Evolutionary conservation across 2,888 invertebrate species (phyloP).

Genomic region (Cephus spinipes): DNA sequence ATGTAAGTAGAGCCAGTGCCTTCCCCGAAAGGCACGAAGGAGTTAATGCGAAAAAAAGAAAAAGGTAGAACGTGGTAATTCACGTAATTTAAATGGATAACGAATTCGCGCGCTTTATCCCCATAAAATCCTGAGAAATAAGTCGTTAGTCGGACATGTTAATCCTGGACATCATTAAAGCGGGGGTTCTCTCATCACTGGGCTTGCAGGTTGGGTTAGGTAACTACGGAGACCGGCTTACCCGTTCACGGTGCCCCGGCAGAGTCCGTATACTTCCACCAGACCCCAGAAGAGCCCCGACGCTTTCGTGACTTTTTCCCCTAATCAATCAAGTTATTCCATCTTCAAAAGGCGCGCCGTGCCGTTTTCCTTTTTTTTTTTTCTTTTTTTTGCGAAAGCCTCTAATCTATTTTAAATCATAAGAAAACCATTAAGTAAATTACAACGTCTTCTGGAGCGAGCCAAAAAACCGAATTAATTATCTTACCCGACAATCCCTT

Average conservation of each 20-base stretch:
- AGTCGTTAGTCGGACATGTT: conserved; percentile 50
- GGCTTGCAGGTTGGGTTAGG: conserved; percentile 2
- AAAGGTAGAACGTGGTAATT: conserved; percentile 6
- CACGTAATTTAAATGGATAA: not conserved
- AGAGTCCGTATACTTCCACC: not conserved
- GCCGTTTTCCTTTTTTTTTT: conserved; percentile 13
- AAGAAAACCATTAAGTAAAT: conserved; percentile 42
- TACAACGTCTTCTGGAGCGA: conserved; percentile 18
- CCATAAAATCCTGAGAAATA: conserved; percentile 19
- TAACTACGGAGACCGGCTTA: conserved; percentile 31
- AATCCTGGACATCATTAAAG: conserved; percentile 49
- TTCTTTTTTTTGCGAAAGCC: conserved; percentile 22
- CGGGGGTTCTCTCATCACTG: conserved; percentile 16
- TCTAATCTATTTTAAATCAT: conserved; percentile 33
- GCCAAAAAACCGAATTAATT: conserved; percentile 17
- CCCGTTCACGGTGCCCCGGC: conserved; percentile 7
- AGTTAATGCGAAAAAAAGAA: not conserved
- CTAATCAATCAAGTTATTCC: conserved; percentile 50
- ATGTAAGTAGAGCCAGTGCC: not conserved
- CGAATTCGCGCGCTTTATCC: not conserved
- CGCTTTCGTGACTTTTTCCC: conserved; percentile 19
- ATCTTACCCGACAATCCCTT: conserved; percentile 1
- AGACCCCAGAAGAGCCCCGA: not conserved
- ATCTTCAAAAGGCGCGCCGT: conserved; percentile 33
- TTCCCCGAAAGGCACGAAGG: not conserved